Evolutionary conservation across 92 coral and sea anemone genomes (phyloP), one percentile per base, ranked within the genome.

Genomic region (Hydrozoanthus gracilis): DNA sequence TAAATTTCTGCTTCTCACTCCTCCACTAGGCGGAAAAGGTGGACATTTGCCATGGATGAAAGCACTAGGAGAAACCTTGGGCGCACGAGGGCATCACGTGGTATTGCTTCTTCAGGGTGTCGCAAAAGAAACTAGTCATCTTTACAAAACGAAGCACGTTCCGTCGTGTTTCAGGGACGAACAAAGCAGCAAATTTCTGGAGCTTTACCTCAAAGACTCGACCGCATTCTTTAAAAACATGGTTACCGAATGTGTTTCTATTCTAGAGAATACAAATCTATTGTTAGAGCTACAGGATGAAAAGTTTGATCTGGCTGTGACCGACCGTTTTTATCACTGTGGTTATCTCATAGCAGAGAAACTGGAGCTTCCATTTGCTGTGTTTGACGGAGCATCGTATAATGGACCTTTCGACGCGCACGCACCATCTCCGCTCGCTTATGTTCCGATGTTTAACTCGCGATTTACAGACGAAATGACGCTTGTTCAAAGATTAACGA

Each of bases 1-100:
- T 62, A 80, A 48, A 16, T n/a, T 80, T 8, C 13, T 80, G 9
- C 85, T 80, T 48, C 74, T 80, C 44, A 80, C 85, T 5, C 85
- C 85, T 10, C 73, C 85, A 20, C 12, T 80, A 4, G 75, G 85
- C 64, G 85, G 85, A 12, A 80, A 66, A 47, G 85, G 85, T 61
- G 85, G 73, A 52, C 85, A 80, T 49, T 46, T 80, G 3, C 85
- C 85, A 10, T 80, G 75, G 85, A 80, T 80, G 85, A 80, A 80
- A 49, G 17, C 73, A 4, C 18, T 80, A 8, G 85, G 60, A 49
- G 56, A 48, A 12, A 65, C 62, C 3, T 65, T 80, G 20, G 55
- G 85, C 6, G 64, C 54, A 11, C 85, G 85, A 12, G 75, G 62
- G 14, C 85, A 65, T 46, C 51, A 49, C 48, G 85, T 65, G 6